phyloP scores from a whole-genome alignment of 2,113 vertebrate species.

The Empidonax traillii region DNA sequence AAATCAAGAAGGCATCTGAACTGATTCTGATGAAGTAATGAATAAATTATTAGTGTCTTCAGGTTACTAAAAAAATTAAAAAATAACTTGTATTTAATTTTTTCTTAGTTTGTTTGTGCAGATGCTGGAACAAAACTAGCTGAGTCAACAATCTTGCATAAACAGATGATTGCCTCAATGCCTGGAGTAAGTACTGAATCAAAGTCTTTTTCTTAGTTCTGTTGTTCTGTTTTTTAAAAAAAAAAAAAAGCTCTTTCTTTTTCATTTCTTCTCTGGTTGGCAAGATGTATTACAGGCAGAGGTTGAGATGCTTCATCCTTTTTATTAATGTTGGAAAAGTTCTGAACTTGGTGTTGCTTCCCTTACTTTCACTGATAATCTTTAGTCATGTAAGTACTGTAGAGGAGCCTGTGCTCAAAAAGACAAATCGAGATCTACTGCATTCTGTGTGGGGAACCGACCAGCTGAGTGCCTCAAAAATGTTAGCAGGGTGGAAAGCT shows the following conservation, averaged over 20 bases:
- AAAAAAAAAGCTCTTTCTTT: neutral
- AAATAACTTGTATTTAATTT: constrained; percentile 61
- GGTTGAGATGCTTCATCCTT: neutral
- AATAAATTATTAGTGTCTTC: constrained; percentile 40
- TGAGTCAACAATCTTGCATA: constrained; percentile 96
- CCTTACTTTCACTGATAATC: neutral
- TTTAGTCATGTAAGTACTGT: neutral
- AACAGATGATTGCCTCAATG: constrained; percentile 94
- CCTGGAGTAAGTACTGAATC: constrained; percentile 86
- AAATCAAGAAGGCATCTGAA: constrained; percentile 20
- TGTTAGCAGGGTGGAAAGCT: neutral
- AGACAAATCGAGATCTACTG: neutral
- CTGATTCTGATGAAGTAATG: constrained; percentile 31
- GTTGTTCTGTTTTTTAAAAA: neutral
- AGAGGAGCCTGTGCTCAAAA: neutral
- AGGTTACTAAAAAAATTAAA: constrained; percentile 40
- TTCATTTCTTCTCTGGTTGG: neutral
- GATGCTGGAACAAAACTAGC: constrained; percentile 95
- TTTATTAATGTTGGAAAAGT: neutral
- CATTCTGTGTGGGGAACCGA: neutral
- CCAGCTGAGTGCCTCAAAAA: neutral
- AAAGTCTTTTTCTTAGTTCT: neutral
- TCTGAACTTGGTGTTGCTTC: neutral
- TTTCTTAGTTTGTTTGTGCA: constrained; percentile 93
- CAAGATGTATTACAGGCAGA: neutral